These are phyloP conservation scores for Eupithecia subumbrata DNA, from an alignment of 2,888 invertebrate species.

Conservation along the genomic window DNA sequence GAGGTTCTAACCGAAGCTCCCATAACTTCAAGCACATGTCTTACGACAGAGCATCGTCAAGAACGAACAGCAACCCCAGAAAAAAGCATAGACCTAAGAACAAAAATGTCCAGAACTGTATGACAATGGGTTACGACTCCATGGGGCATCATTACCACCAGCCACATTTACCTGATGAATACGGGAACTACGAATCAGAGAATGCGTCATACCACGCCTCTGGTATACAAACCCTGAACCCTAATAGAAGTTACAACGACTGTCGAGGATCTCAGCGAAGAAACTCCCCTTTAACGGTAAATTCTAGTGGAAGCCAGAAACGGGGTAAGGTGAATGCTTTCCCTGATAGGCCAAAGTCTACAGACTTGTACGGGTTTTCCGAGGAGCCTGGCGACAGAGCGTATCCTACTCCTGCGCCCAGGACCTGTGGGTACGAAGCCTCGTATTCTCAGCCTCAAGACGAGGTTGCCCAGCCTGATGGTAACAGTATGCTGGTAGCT, in stretches of 20 bases:
- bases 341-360: slow-evolving; percentile 86
- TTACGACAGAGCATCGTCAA: slow-evolving; percentile 77
- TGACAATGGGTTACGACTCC: slow-evolving; percentile 85
- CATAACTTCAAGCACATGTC: slow-evolving; percentile 83
- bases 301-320: slow-evolving; percentile 80
- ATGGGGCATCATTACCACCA: slow-evolving; percentile 80
- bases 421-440: slow-evolving; percentile 78
- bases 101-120: slow-evolving; percentile 82
- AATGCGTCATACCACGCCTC: slow-evolving; percentile 81
- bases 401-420: slow-evolving; percentile 80
- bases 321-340: slow-evolving; percentile 80
- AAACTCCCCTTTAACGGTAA: slow-evolving; percentile 76
- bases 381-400: slow-evolving; percentile 75
- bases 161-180: slow-evolving; percentile 80
- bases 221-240: slow-evolving; percentile 79
- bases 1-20: slow-evolving; percentile 77
- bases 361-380: slow-evolving; percentile 84
- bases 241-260: slow-evolving; percentile 79
- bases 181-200: slow-evolving; percentile 77
- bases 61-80: slow-evolving; percentile 81
- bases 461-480: slow-evolving; percentile 80
- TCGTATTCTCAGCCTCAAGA: slow-evolving; percentile 84
- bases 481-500: slow-evolving; percentile 92
- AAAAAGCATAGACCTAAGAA: slow-evolving; percentile 80
- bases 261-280: slow-evolving; percentile 76